Evolutionary conservation across 2,888 invertebrate genomes (phyloP), one percentile per base, ranked within the genome.

Genomic region (Helobdella robusta): DNA sequence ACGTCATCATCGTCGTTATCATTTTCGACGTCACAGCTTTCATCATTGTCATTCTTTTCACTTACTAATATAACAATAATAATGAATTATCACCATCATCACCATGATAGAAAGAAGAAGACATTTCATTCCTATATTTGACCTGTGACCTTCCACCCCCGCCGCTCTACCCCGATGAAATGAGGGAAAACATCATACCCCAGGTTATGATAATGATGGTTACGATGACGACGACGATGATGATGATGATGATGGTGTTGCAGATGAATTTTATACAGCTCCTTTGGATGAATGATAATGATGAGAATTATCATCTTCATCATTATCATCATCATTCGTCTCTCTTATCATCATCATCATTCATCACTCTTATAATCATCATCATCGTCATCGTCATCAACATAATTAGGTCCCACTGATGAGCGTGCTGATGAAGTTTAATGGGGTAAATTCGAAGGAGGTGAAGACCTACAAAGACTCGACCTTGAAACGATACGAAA

Each of bases 391-490:
- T n/a, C n/a, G n/a, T 8, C 23, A 5, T 11, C 40, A 6, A 18
- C n/a, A 18, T 34, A 25, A 15, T 34, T 77, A 89, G 87, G 90
- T 93, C 0, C 97, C 95, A 78, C 83, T 99, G 36, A 92, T 91
- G 76, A 90, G 89, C 70, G 82, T 99, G 32, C 82, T 99, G 66
- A 87, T 88, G 48, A 99, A 99, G 80, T 99, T 98, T 80, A 97
- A 97, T 79, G 95, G 95, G 0, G 85, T 88, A 70, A 83, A 86
- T 3, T 94, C 97, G 74, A 97, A 95, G 79, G 98, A 99, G 77
- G 97, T 98, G 80, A 97, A 97, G 82, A 98, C 97, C 0, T 95
- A 97, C 80, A 98, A 98, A 77, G 98, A 98, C 79, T 97, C 95
- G 76, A 92, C 92, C 75, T 82, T 98, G 83, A 98, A 97, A 79